Base-by-base conservation (phyloP, 1,140 invertebrate genomes). In the Dufourea novaeangliae region DNA sequence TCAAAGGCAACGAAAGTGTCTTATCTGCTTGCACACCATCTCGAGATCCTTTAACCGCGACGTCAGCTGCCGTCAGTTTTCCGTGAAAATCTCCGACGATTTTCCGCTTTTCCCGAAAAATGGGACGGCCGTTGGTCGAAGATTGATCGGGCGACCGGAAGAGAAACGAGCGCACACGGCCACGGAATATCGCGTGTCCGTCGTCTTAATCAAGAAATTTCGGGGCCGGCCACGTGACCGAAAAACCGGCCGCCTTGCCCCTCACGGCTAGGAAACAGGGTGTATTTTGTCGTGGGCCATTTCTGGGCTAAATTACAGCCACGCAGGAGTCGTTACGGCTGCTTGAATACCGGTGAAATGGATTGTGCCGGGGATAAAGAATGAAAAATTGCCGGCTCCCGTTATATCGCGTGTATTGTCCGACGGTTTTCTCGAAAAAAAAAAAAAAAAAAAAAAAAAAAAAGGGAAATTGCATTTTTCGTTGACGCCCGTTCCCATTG, bases 141-240 rank as follows among this genome's bases (percentile, higher is more conserved):
- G 67, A 77, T 80, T 54, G 73, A 70, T 80, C 57, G 73, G 22
- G 14, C 20, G 32, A 37, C 44, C 56, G 67, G 37, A 79, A 70
- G 64, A 61, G 41, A 59, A 63, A 57, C 25, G 73, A 74, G 39
- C 7, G 62, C n/a, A 12, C 61, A n/a, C 57, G 56, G 71, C 80
- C 68, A 76, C 77, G 67, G 46, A 64, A 41, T 61, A 85, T 92
- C 84, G 87, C 88, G 88, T 87, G 86, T 56, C n/a, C 77, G 82
- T 74, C 79, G 84, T 81, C 85, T 89, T 90, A 90, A 91, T 90
- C 87, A 89, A 90, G 90, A 90, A 90, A 90, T 89, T 91, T 88
- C 70, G 86, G 78, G 81, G 54, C 66, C 41, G 69, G 78, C 89
- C 87, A 87, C 88, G 87, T 88, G 88, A 88, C 85, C 78, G 70